Evolutionary conservation across 2,888 invertebrate species (phyloP).

Genomic region (Ectemnius cavifrons): DNA sequence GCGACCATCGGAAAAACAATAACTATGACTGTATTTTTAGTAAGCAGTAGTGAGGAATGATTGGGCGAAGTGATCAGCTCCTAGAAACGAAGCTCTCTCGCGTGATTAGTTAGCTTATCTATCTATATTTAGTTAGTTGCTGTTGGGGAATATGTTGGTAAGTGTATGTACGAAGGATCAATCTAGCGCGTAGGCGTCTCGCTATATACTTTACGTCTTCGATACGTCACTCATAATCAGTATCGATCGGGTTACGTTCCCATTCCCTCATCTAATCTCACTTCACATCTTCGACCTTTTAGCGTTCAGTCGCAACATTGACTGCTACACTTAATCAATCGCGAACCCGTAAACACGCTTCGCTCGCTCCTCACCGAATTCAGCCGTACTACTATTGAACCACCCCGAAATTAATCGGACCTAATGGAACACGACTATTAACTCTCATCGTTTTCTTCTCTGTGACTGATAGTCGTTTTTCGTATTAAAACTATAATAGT

Average conservation of each 20-base stretch:
- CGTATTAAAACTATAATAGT: no score
- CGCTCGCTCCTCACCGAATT: background rate
- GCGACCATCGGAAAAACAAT: no score
- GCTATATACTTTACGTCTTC: background rate
- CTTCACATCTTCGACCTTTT: constrained; percentile 1
- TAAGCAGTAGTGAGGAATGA: no score
- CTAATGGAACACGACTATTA: background rate
- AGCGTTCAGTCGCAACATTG: background rate
- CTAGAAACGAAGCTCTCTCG: no score
- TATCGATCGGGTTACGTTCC: constrained; percentile 1
- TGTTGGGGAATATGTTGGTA: background rate
- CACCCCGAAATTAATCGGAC: background rate
- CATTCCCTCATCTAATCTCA: constrained; percentile 5
- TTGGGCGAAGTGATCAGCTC: no score
- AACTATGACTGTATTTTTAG: no score
- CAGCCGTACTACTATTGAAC: background rate
- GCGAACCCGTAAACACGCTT: background rate
- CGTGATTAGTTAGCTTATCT: background rate
- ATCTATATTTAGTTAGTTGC: background rate
- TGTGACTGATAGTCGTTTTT: no score
- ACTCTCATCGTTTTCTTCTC: no score
- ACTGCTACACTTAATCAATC: constrained; percentile 6
- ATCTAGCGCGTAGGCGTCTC: no score
- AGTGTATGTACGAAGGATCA: background rate
- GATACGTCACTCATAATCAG: constrained; percentile 1